Base-by-base conservation (phyloP, 2,113 vertebrate genomes). In the Psilopsiagon aymara region DNA sequence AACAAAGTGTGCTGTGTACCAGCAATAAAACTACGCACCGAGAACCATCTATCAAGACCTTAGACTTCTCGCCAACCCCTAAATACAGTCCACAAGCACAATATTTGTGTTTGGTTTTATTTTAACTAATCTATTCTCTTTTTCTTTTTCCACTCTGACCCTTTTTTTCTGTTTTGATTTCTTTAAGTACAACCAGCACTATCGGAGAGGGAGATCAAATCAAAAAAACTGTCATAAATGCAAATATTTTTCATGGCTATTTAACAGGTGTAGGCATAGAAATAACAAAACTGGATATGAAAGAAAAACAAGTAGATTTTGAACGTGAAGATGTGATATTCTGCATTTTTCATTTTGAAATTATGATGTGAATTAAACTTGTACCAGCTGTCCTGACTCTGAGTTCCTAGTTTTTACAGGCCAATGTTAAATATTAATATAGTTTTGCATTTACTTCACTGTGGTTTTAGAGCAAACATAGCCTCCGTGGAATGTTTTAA, bases 351-450 rank as follows among this genome's bases (percentile, higher is more conserved):
- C 52, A 18, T 87, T 95, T 87, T 94, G 70, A 94, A 90, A 82
- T 0, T 43, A 78, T 93, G 82, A 82, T 91, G 86, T 94, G 79
- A 90, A 88, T 88, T 92, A 90, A 90, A 92, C 80, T 91, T 97
- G 66, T 71, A 74, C 82, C 95, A 94, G 85, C 92, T 95, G 75
- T 78, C 63, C 76, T 79, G 82, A 86, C 82, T 94, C 78, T 6
- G 63, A 81, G 53, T 70, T 93, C 49, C 59, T 59, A 51, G 87
- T 91, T 95, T 96, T 92, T 86, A 73, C 63, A 92, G 68, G 57
- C 75, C 60, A 49, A 88, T 90, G 82, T 90, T 90, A 96, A 95
- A 96, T 95, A 95, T 87, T 96, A 93, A 96, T 92, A 83, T 25
- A 96, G 82, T 95, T 94, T 95, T 93, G 80, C 92, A 53, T 96